phyloP scores from a whole-genome alignment of 2,113 vertebrate genomes.

The Esox niger region DNA sequence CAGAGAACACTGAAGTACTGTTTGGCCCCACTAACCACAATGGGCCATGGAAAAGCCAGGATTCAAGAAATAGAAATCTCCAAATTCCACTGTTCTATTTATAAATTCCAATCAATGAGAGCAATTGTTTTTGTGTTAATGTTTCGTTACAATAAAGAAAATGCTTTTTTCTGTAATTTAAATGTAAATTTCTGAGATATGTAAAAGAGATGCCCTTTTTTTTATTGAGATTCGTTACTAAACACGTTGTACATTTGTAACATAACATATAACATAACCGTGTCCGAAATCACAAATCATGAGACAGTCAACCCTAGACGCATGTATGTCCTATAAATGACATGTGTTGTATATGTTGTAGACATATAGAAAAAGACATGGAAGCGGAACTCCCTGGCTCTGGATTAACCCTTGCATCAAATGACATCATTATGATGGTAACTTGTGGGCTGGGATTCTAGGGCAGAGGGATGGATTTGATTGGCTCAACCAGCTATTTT shows the following conservation, averaged over 20 bases:
- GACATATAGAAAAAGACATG: not conserved
- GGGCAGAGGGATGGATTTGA: slow-evolving; percentile 22
- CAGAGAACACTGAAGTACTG: slow-evolving; percentile 70
- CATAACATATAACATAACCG: too few relatives aligned
- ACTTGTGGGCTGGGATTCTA: slow-evolving; percentile 17
- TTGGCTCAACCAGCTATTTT: slow-evolving; percentile 35
- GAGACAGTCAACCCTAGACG: not conserved
- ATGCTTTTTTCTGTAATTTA: slow-evolving; percentile 44
- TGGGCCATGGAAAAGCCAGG: slow-evolving; percentile 53
- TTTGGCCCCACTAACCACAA: slow-evolving; percentile 52
- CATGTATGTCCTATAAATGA: not conserved
- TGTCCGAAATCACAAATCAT: not conserved
- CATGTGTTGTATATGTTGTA: not conserved
- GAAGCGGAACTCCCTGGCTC: slow-evolving; percentile 19
- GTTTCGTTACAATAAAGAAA: slow-evolving; percentile 29
- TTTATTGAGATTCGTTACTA: too few relatives aligned
- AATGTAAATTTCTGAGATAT: too few relatives aligned
- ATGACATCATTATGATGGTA: slow-evolving; percentile 37
- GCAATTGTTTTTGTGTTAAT: slow-evolving; percentile 60
- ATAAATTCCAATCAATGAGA: slow-evolving; percentile 61
- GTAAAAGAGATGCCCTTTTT: too few relatives aligned
- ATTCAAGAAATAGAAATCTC: slow-evolving; percentile 54
- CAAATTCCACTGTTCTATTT: slow-evolving; percentile 66
- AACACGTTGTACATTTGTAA: too few relatives aligned
- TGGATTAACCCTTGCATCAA: not conserved